A percentile compares a stretch with the other conserved stretches of the same genome.
Evolutionary conservation across 2,888 invertebrate genomes (phyloP).

Genomic region (Cheilosia variabilis): DNA sequence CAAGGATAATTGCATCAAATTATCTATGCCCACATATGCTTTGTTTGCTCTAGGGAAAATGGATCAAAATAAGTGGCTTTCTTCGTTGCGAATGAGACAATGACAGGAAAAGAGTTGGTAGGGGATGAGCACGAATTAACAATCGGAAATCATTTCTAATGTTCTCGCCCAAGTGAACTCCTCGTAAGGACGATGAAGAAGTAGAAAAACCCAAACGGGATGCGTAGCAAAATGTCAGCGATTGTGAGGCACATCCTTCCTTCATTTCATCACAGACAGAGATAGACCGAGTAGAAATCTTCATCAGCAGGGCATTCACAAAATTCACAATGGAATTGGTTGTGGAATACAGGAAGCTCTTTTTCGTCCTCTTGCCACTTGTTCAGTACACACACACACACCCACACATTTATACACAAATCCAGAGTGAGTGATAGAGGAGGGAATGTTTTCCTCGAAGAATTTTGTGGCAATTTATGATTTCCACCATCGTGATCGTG

Average conservation of each 20-base stretch:
- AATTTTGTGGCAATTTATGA: conserved; percentile 67
- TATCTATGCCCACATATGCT: conserved; percentile 67
- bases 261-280: conserved; percentile 15
- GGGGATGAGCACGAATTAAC: conserved; percentile 52
- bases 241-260: conserved; percentile 72
- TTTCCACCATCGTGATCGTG: conserved; percentile 21
- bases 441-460: conserved; percentile 51
- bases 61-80: conserved; percentile 70
- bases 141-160: conserved; percentile 75
- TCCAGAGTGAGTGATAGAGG: not conserved
- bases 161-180: conserved; percentile 71
- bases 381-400: conserved; percentile 4
- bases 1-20: conserved; percentile 75
- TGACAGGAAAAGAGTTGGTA: conserved; percentile 44
- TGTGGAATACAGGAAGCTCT: conserved; percentile 65
- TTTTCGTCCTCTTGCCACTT: conserved; percentile 66
- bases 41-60: conserved; percentile 61
- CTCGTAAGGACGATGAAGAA: conserved; percentile 19
- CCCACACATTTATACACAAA: not conserved
- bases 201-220: conserved; percentile 7
- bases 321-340: conserved; percentile 66
- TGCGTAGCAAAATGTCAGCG: conserved; percentile 54
- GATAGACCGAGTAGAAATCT: conserved; percentile 45
- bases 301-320: conserved; percentile 73
- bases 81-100: conserved; percentile 48